Percentiles rank a stretch among this genome's conserved stretches.
These are phyloP conservation scores for Pseudocheirus occidentalis DNA, from an alignment of 2,797 vertebrate species.

Conservation along the genomic window DNA sequence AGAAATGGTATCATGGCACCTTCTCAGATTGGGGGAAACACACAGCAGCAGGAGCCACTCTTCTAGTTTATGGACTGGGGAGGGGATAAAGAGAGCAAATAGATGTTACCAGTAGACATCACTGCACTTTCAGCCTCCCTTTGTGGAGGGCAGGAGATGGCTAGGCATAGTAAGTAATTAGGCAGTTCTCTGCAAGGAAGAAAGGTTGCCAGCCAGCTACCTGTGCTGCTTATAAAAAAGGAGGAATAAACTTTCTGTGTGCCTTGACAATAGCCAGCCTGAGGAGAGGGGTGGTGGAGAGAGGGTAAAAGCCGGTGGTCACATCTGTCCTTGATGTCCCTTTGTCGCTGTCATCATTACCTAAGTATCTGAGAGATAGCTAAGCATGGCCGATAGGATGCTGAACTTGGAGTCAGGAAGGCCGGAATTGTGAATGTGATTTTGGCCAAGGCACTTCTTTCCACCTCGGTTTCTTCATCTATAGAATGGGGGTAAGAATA, in stretches of 20 bases:
- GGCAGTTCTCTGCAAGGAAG: background rate
- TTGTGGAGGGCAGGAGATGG: background rate
- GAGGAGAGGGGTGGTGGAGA: background rate
- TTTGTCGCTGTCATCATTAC: background rate
- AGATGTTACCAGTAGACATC: background rate
- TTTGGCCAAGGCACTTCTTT: background rate
- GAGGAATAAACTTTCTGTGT: background rate
- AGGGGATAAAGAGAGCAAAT: background rate
- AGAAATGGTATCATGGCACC: background rate
- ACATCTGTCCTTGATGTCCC: fast-evolving
- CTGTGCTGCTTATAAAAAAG: background rate
- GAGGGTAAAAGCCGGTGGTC: too few relatives aligned
- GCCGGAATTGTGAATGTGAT: background rate
- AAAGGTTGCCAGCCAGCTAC: background rate
- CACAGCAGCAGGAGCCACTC: background rate
- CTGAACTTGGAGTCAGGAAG: background rate
- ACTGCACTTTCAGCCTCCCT: background rate
- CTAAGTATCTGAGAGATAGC: background rate
- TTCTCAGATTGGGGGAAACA: background rate
- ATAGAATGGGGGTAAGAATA: background rate
- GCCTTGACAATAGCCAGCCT: background rate
- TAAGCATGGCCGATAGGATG: background rate
- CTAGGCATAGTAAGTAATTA: background rate
- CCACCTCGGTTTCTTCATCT: background rate
- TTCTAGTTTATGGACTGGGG: background rate